Conservation (phyloP, 2,797 vertebrate genomes). For the Natrix natrix region DNA sequence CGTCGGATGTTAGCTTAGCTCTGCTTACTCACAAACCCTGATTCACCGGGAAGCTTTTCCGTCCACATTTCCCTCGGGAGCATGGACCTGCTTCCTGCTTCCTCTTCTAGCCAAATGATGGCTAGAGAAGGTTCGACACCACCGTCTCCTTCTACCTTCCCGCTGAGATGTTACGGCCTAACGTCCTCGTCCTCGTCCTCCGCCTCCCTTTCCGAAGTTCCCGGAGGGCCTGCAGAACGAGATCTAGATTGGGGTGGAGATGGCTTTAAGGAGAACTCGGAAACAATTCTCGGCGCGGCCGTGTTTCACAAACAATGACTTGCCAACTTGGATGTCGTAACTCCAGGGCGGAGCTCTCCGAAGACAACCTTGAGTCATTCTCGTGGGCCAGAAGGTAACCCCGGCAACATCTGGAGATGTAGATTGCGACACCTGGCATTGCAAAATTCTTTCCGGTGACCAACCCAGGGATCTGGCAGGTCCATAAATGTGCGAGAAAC, state of each 20-base stretch:
- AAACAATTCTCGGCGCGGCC: neutral
- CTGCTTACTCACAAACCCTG: neutral
- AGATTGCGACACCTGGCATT: neutral
- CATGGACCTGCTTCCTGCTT: neutral
- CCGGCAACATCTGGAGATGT: too few species aligned
- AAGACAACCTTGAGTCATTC: neutral
- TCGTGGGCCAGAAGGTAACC: neutral
- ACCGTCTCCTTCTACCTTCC: neutral
- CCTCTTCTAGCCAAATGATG: neutral
- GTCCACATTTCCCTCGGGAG: neutral
- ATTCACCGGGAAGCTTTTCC: neutral
- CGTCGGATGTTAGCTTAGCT: neutral
- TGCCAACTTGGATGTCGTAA: neutral
- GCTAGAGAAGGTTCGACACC: neutral
- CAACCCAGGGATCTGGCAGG: too few species aligned
- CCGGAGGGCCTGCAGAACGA: too few species aligned
- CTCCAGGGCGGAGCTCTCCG: neutral
- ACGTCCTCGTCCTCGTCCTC: neutral
- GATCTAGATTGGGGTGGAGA: too few species aligned
- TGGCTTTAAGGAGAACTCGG: accelerated
- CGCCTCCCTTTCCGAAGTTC: too few species aligned
- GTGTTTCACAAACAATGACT: neutral
- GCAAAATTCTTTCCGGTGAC: neutral
- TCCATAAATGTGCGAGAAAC: neutral
- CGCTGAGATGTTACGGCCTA: neutral